phyloP scores from a whole-genome alignment of 2,797 vertebrate genomes.

The Amphiprion clarkii region DNA sequence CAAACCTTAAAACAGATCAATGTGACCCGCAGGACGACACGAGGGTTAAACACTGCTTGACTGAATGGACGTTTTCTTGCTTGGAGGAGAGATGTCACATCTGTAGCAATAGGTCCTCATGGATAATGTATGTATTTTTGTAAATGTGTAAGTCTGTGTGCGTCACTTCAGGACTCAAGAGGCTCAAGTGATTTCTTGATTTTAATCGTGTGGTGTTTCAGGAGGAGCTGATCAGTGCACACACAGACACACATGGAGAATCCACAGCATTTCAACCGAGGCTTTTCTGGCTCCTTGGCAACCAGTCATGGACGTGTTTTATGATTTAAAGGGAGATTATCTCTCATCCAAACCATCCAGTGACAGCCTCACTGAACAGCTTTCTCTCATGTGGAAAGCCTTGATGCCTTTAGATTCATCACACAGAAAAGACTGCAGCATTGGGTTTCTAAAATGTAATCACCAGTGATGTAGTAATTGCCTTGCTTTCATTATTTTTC shows the following conservation, averaged over 20 bases:
- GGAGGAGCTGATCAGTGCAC: conserved; percentile 26
- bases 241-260: conserved; percentile 36
- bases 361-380: conserved; percentile 8
- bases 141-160: neutral
- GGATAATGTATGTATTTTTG: too few species aligned
- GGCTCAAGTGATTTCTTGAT: conserved; percentile 28
- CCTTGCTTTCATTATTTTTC: neutral
- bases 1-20: too few species aligned
- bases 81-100: too few species aligned
- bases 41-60: too few species aligned
- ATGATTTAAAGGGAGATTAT: conserved; percentile 29
- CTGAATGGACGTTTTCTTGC: too few species aligned
- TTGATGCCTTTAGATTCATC: conserved; percentile 1
- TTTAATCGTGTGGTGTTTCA: conserved; percentile 37
- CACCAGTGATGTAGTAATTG: neutral
- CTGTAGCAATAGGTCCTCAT: too few species aligned
- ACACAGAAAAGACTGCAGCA: neutral
- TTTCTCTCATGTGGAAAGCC: neutral
- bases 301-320: neutral
- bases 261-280: conserved; percentile 32
- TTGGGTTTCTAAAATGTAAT: neutral
- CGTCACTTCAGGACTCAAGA: conserved; percentile 14
- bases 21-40: too few species aligned
- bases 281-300: conserved; percentile 34
- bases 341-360: conserved; percentile 16